Conservation (phyloP, 2,797 vertebrate genomes). For the Syngnathus rostellatus region DNA sequence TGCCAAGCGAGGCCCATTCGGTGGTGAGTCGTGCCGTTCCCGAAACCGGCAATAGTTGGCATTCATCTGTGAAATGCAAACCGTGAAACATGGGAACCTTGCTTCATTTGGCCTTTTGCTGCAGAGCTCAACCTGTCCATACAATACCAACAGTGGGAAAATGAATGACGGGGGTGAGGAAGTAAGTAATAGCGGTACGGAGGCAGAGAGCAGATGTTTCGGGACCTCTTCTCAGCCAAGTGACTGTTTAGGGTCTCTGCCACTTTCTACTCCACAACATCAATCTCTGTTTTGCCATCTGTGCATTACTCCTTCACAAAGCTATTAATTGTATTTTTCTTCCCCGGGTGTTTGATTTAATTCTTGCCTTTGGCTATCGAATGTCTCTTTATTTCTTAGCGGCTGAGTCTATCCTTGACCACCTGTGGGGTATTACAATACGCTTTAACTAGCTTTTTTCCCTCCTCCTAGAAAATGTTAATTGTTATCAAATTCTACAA, state of each 20-base stretch:
- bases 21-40: too few relatives aligned
- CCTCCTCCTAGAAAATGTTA: neutral
- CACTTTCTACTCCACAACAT: conserved; percentile 1
- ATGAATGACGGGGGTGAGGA: neutral
- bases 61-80: too few relatives aligned
- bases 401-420: neutral
- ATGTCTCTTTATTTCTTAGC: neutral
- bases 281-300: conserved; percentile 1
- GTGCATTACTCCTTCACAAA: neutral
- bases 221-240: neutral
- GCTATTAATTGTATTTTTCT: conserved; percentile 1
- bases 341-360: neutral
- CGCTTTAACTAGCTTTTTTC: too few relatives aligned
- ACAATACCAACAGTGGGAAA: neutral
- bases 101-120: neutral
- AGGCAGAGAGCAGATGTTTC: neutral
- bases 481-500: neutral
- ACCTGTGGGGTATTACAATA: neutral
- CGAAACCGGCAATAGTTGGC: too few relatives aligned
- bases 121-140: neutral
- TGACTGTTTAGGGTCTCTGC: neutral
- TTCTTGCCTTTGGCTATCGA: neutral
- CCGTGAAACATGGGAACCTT: neutral
- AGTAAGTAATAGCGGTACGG: neutral
- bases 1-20: too few relatives aligned